phyloP scores from a whole-genome alignment of 2,888 invertebrate genomes.

The Amaurobius ferox region DNA sequence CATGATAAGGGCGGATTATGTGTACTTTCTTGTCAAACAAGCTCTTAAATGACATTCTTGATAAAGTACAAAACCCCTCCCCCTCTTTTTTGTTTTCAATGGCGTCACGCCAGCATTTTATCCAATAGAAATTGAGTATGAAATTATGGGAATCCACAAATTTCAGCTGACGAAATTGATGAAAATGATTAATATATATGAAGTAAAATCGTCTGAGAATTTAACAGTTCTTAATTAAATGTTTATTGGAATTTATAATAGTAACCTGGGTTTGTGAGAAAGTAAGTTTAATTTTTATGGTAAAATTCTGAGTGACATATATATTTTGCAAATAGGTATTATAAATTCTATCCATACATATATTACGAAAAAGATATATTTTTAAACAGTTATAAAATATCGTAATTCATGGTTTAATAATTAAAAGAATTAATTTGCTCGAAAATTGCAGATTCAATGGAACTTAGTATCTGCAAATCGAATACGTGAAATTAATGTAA shows the following conservation, averaged over 20 bases:
- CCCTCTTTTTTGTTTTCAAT: constrained; percentile 29
- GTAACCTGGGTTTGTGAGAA: not conserved
- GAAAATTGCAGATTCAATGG: too few relatives aligned
- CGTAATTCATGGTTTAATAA: too few relatives aligned
- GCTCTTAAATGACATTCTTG: constrained; percentile 38
- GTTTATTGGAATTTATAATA: not conserved
- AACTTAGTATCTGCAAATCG: too few relatives aligned
- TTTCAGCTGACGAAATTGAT: not conserved
- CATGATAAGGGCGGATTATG: constrained; percentile 16
- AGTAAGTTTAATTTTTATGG: not conserved
- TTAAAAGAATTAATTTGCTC: too few relatives aligned
- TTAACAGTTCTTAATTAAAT: not conserved
- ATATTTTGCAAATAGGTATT: too few relatives aligned
- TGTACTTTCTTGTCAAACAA: constrained; percentile 54
- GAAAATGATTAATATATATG: not conserved
- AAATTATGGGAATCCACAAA: not conserved
- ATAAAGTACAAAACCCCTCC: constrained; percentile 40
- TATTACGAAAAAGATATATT: too few relatives aligned
- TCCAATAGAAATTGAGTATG: constrained; percentile 15
- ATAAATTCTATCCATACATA: too few relatives aligned
- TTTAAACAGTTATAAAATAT: too few relatives aligned
- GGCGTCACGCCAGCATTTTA: not conserved
- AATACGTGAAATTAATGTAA: too few relatives aligned
- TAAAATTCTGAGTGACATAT: too few relatives aligned
- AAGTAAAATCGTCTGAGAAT: not conserved